phyloP scores from a whole-genome alignment of 35 echinoderm and acorn worm species.

The Apostichopus parvimensis region DNA sequence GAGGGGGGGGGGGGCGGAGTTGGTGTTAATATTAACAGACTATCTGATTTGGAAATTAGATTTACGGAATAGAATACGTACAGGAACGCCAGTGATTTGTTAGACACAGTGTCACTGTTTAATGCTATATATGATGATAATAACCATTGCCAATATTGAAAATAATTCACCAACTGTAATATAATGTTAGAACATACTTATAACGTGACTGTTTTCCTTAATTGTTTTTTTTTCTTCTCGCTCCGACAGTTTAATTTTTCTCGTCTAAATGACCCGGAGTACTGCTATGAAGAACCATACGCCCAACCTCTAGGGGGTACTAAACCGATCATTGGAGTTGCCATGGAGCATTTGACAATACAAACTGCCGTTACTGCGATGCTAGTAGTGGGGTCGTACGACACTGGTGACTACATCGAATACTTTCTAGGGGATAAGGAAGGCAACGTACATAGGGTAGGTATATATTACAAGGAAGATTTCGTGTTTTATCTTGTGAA shows the following conservation, averaged over 20 bases:
- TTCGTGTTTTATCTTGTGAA: no score
- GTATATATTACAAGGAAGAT: not conserved
- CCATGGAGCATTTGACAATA: not conserved
- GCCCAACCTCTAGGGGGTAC: not conserved
- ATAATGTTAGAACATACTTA: no score
- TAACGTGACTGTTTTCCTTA: no score
- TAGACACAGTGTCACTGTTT: no score
- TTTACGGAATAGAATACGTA: no score
- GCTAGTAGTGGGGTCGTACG: not conserved
- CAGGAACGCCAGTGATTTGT: no score
- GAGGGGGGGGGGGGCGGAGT: no score
- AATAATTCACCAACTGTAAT: no score
- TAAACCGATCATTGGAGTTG: not conserved
- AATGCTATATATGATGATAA: no score
- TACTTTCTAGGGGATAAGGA: not conserved
- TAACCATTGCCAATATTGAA: no score
- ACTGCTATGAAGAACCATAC: not conserved
- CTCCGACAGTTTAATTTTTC: constrained; percentile 1
- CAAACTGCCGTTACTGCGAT: not conserved
- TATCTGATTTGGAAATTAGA: no score
- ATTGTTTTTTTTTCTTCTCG: not conserved
- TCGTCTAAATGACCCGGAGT: not conserved
- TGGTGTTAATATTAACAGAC: no score
- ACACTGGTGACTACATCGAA: not conserved
- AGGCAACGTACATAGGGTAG: not conserved